Evolutionary conservation across 2,888 invertebrate genomes (phyloP), one percentile per base, ranked within the genome.

Genomic region (Orchesellides sinensis): DNA sequence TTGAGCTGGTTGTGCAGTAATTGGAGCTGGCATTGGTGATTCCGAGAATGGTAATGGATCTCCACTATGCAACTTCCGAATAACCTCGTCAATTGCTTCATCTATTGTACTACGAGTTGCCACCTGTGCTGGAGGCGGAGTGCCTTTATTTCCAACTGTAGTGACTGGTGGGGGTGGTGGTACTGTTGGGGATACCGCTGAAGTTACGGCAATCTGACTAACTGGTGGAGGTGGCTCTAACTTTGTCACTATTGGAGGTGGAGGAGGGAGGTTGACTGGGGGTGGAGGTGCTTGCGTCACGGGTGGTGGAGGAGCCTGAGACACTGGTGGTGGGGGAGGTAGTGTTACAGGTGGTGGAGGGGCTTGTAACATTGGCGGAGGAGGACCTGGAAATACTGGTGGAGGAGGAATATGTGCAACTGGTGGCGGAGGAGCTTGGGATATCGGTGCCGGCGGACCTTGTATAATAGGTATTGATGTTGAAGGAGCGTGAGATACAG

Each of bases 41-140:
- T 75, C 70, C 2, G 59, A 4, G 19, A 72, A 73, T 12, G 69
- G 68, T 8, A 81, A 21, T 2, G 80, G 73, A 25, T 81, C 81
- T 14, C 78, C 73, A 32, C 74, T 78, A 32, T 79, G 69, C 5
- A 79, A 23, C n/a, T 83, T 85, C 21, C 95, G 93, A 0, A 96
- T 94, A 0, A 96, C 96, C 89, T 97, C 96, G 87, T 98, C 97
- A 85, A 97, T 96, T 14, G 95, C 93, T 88, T 96, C 96, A 89
- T 98, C 97, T 10, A 96, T 93, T 0, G 95, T 94, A 83, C 92
- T 95, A 81, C 95, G 92, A 85, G 93, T 93, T 65, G 93, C 93
- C 21, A 70, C 56, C n/a, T 49, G 66, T 10, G 10, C 65, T 19
- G 84, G 81, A 21, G 83, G 69, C 27, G 77, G 66, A 23, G 78